These are phyloP conservation scores for Oreochromis spilurus DNA, from an alignment of 2,113 vertebrate species.

Conservation along the genomic window DNA sequence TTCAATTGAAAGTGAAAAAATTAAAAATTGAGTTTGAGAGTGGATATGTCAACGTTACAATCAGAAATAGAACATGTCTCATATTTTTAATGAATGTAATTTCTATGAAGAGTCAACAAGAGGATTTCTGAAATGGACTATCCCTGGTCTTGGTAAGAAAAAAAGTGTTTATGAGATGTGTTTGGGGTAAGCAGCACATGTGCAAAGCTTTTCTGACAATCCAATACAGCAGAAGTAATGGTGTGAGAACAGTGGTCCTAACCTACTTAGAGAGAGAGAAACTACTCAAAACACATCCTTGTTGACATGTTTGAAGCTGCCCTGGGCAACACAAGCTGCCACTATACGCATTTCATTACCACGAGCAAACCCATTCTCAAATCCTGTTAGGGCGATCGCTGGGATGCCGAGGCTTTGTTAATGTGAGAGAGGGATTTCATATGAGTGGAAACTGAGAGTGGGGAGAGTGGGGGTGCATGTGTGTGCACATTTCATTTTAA, in stretches of 20 bases:
- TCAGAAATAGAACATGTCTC: background rate
- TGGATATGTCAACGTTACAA: background rate
- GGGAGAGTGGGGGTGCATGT: background rate
- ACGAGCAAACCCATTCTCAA: slow-evolving; percentile 32
- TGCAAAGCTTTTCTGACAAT: background rate
- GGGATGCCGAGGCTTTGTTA: slow-evolving; percentile 24
- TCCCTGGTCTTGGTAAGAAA: background rate
- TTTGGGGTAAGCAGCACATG: background rate
- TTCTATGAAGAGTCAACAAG: background rate
- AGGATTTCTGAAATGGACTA: background rate
- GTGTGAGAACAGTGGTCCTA: slow-evolving; percentile 13
- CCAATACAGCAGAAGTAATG: background rate
- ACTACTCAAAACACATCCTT: slow-evolving; percentile 50
- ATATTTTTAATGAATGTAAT: background rate
- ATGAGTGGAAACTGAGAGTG: background rate
- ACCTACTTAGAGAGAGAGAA: slow-evolving; percentile 30
- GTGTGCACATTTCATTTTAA: background rate
- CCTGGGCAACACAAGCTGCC: slow-evolving; percentile 52
- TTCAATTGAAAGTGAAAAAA: background rate
- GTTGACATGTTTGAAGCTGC: slow-evolving; percentile 45
- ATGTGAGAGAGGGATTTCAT: slow-evolving; percentile 3
- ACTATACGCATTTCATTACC: slow-evolving; percentile 48
- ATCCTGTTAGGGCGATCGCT: slow-evolving; percentile 35
- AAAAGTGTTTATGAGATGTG: background rate
- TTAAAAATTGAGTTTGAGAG: background rate